A percentile compares a stretch with the other conserved stretches of the same genome.
phyloP scores from a whole-genome alignment of 2,888 invertebrate species.

The Junonia oenone region DNA sequence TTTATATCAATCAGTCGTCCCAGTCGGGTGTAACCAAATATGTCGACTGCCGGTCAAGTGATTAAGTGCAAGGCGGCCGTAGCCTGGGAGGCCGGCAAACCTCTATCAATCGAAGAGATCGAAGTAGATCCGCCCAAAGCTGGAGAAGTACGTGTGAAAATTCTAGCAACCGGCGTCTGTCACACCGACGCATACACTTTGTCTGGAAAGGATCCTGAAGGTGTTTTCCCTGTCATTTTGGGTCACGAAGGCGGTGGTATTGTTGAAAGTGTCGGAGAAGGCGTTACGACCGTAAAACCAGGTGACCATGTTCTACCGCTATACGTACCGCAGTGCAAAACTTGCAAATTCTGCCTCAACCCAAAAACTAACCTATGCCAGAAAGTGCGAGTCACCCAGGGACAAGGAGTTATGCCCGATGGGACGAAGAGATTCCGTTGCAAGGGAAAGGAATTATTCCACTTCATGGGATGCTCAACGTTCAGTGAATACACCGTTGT shows the following conservation, averaged over 20 bases:
- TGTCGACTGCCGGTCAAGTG: slow-evolving; percentile 79
- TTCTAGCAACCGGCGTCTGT: slow-evolving; percentile 90
- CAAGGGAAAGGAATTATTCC: slow-evolving; percentile 86
- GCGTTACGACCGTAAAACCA: slow-evolving; percentile 90
- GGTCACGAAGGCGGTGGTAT: slow-evolving; percentile 98
- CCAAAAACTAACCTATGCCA: slow-evolving; percentile 98
- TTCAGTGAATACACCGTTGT: slow-evolving; percentile 97
- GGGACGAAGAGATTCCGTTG: slow-evolving; percentile 92
- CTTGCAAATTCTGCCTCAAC: slow-evolving; percentile 97
- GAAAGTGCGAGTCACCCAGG: slow-evolving; percentile 92
- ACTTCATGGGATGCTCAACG: slow-evolving; percentile 98
- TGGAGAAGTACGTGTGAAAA: slow-evolving; percentile 92
- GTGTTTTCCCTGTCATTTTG: slow-evolving; percentile 93
- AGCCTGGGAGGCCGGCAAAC: slow-evolving; percentile 96
- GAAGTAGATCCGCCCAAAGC: slow-evolving; percentile 96
- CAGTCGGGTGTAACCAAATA: slow-evolving; percentile 34
- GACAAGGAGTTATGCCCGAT: slow-evolving; percentile 94
- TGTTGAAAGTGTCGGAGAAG: slow-evolving; percentile 97
- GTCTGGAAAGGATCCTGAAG: slow-evolving; percentile 93
- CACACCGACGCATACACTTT: slow-evolving; percentile 96
- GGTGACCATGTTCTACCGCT: slow-evolving; percentile 99
- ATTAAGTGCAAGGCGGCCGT: slow-evolving; percentile 97
- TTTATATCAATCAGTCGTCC: slow-evolving; percentile 37
- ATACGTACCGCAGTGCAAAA: slow-evolving; percentile 97
- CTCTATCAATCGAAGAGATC: slow-evolving; percentile 92